Conservation (phyloP, 2,113 vertebrate genomes). For the Poecilia latipinna region DNA sequence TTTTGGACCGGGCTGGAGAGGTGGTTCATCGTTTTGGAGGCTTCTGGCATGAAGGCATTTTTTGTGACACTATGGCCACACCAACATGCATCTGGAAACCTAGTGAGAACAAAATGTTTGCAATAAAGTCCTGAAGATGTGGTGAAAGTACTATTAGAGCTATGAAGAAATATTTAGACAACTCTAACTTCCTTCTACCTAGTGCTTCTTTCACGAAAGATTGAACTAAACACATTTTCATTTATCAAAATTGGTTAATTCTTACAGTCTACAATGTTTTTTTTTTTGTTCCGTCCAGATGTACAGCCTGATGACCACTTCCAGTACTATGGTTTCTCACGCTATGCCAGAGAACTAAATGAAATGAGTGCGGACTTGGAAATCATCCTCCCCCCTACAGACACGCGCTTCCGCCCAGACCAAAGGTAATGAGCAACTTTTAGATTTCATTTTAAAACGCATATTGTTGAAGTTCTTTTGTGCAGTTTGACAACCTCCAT, state of each 20-base stretch:
- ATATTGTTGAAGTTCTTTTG: neutral
- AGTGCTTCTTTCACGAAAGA: no score
- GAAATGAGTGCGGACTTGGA: conserved; percentile 86
- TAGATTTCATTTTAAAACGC: neutral
- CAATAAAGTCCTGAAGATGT: neutral
- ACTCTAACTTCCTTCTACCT: no score
- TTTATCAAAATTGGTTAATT: no score
- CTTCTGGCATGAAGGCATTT: conserved; percentile 92
- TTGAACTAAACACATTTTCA: no score
- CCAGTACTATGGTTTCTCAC: conserved; percentile 89
- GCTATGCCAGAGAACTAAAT: conserved; percentile 89
- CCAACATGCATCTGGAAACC: conserved; percentile 92
- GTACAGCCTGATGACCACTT: conserved; percentile 85
- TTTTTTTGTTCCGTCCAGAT: conserved; percentile 66
- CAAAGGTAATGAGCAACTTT: conserved; percentile 80
- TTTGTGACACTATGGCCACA: conserved; percentile 81
- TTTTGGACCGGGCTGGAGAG: conserved; percentile 83
- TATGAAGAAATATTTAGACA: no score
- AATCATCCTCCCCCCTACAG: conserved; percentile 84
- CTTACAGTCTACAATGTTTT: neutral
- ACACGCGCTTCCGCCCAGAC: conserved; percentile 89
- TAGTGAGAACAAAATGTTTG: conserved; percentile 76
- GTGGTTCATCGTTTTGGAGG: conserved; percentile 90
- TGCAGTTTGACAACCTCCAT: neutral
- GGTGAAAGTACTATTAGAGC: no score